Percentiles rank a stretch among this genome's conserved stretches.
These are phyloP conservation scores for Drosophila auraria DNA, from an alignment of 1,140 invertebrate genomes.

Conservation along the genomic window DNA sequence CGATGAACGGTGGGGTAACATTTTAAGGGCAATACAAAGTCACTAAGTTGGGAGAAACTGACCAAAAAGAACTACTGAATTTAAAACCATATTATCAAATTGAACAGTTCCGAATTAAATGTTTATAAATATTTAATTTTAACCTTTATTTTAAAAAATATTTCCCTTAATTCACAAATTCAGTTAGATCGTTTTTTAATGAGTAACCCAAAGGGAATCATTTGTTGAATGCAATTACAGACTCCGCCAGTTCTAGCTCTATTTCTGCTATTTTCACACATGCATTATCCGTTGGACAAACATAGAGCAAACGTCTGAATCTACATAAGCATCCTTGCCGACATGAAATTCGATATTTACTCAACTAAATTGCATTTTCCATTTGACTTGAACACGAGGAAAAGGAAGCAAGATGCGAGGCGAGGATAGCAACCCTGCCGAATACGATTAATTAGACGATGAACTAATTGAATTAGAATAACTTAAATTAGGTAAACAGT, in stretches of 20 bases:
- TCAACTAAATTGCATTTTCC: slow-evolving; percentile 76
- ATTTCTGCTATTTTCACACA: slow-evolving; percentile 8
- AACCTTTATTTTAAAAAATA: background rate
- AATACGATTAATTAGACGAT: slow-evolving; percentile 75
- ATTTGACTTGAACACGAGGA: slow-evolving; percentile 64
- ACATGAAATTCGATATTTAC: slow-evolving; percentile 62
- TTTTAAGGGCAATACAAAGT: background rate
- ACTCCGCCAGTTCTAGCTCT: background rate
- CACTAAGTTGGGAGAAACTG: background rate
- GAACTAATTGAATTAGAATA: slow-evolving; percentile 83
- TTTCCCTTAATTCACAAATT: background rate
- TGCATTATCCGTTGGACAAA: slow-evolving; percentile 13
- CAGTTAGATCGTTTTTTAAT: background rate
- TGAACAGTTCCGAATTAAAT: too few relatives aligned
- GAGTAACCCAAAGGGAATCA: background rate
- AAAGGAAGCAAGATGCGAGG: slow-evolving; percentile 6
- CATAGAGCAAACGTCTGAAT: slow-evolving; percentile 10
- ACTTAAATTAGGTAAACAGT: slow-evolving; percentile 81
- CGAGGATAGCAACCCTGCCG: slow-evolving; percentile 24
- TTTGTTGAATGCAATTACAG: slow-evolving; percentile 17
- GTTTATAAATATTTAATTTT: background rate
- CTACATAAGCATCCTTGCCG: slow-evolving; percentile 30
- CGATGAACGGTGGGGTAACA: background rate
- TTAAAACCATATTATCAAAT: too few relatives aligned
- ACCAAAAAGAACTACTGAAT: too few relatives aligned